Percentiles rank a stretch among this genome's conserved stretches.
Conservation (phyloP, 1,140 invertebrate genomes). For the Monochamus saltuarius region DNA sequence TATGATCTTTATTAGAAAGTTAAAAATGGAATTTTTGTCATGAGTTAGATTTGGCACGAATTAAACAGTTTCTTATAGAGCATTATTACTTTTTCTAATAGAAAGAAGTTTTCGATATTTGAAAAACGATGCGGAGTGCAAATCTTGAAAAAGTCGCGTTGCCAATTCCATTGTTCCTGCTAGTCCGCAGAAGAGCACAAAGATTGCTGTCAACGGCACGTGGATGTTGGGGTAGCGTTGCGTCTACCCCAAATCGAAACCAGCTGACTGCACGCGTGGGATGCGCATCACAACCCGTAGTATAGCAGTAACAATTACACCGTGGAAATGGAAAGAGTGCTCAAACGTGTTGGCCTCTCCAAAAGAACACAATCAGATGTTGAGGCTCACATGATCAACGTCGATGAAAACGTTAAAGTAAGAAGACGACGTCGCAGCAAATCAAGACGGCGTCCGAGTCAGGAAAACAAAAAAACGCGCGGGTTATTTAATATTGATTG, state of each 20-base stretch:
- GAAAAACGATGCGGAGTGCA: too few species aligned
- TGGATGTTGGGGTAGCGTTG: constrained; percentile 26
- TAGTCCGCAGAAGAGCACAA: background rate
- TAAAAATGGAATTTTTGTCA: too few species aligned
- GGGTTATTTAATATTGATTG: constrained; percentile 52
- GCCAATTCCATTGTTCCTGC: too few species aligned
- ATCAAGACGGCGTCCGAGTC: constrained; percentile 35
- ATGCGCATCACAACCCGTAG: constrained; percentile 29
- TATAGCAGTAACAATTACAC: constrained; percentile 35
- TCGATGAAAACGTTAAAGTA: constrained; percentile 31
- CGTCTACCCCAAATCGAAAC: constrained; percentile 42
- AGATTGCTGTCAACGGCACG: constrained; percentile 3
- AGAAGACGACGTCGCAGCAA: constrained; percentile 45
- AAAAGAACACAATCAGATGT: constrained; percentile 44
- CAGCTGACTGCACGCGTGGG: constrained; percentile 42
- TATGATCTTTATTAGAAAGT: too few species aligned
- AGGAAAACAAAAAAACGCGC: constrained; percentile 43
- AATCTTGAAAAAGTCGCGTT: too few species aligned
- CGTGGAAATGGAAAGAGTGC: constrained; percentile 49
- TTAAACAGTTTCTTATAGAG: too few species aligned
- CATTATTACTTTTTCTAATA: too few species aligned
- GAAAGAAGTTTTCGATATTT: too few species aligned
- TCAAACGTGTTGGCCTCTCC: constrained; percentile 50
- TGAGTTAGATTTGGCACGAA: too few species aligned
- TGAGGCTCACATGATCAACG: constrained; percentile 25